Evolutionary conservation across 1,140 invertebrate species (phyloP).

Genomic region (Bathynomus jamesi): DNA sequence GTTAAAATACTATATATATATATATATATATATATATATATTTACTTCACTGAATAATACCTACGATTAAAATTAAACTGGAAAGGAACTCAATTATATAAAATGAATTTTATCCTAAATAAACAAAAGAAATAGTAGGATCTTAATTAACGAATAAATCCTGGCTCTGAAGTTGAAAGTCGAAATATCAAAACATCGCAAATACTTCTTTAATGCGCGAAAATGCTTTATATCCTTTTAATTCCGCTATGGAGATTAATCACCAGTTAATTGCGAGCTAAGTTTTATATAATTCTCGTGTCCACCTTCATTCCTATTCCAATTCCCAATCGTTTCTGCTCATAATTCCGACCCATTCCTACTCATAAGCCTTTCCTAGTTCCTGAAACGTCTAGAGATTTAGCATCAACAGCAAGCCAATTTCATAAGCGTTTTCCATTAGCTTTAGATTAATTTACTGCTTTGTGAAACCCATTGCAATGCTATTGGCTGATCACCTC

Average conservation of each 20-base stretch:
- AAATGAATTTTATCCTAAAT: neutral
- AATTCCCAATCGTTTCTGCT: neutral
- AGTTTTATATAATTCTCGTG: slow-evolving; percentile 1
- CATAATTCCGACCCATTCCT: neutral
- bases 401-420: neutral
- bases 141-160: neutral
- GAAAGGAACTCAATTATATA: neutral
- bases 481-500: neutral
- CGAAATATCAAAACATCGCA: neutral
- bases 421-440: neutral
- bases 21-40: neutral
- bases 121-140: neutral
- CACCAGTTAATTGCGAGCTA: neutral
- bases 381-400: neutral
- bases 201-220: neutral
- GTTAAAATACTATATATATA: neutral
- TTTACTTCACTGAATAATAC: neutral
- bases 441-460: neutral
- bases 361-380: neutral
- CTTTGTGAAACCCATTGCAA: slow-evolving; percentile 1
- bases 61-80: too few species aligned
- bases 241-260: neutral
- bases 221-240: neutral
- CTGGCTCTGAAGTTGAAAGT: neutral
- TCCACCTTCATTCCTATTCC: neutral